Conservation (phyloP, 2,113 vertebrate species). For the Sturnus vulgaris region DNA sequence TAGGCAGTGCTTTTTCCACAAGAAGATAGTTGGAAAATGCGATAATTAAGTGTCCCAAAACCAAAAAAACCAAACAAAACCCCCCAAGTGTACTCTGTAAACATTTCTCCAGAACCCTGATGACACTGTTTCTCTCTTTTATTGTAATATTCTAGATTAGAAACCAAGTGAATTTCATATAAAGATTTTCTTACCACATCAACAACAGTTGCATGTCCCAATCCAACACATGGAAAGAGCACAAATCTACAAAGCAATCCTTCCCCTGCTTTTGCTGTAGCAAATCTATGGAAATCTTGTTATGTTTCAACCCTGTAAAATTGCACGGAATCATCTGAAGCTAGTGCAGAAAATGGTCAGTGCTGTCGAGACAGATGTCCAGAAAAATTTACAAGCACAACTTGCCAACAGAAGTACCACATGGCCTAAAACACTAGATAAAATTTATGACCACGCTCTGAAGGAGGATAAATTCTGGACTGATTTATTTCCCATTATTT, state of each 20-base stretch:
- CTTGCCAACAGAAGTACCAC: background rate
- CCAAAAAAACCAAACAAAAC: rapidly evolving
- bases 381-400: background rate
- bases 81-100: background rate
- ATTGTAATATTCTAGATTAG: background rate
- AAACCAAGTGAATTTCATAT: background rate
- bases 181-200: background rate
- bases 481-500: background rate
- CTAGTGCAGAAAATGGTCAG: background rate
- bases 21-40: background rate
- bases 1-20: background rate
- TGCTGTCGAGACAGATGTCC: background rate
- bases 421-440: background rate
- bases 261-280: background rate
- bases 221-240: background rate
- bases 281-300: background rate
- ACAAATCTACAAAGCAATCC: background rate
- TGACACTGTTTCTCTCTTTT: background rate
- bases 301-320: background rate
- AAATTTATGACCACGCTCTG: background rate
- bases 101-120: background rate
- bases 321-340: background rate
- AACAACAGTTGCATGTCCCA: background rate
- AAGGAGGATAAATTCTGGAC: background rate
- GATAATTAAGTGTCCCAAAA: background rate